Evolutionary conservation across 2,888 invertebrate genomes (phyloP), one percentile per base, ranked within the genome.

Genomic region (Eurois occulta): DNA sequence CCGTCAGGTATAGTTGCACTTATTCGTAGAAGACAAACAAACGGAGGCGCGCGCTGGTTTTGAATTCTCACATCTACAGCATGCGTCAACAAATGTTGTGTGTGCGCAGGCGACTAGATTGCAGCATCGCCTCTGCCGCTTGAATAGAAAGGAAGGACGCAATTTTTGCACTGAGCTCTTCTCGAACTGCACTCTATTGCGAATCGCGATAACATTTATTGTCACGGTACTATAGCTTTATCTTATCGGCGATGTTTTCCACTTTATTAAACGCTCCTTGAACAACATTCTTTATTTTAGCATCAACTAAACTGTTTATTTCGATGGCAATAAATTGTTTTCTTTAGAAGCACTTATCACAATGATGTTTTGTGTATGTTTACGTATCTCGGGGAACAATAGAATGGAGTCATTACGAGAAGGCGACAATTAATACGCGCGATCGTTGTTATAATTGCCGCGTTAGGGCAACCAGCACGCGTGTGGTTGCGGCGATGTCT

Each of bases 241-340:
- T 95, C 95, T 96, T 95, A 95, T 95, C 95, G 88, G 88, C 90
- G 91, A 92, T 91, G 92, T 93, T 94, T 93, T 93, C 91, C 93
- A 94, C 94, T 94, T 92, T 88, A 91, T 90, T 89, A 89, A 88
- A 85, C 87, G 84, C 90, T 91, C 89, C 92, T 94, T 92, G 91
- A 92, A 91, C 91, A 93, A 91, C 81, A 92, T 93, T 93, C 90
- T 92, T 94, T 93, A 91, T 92, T 92, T 89, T 88, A 87, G 77
- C 78, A 80, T 78, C 75, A 86, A 83, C 77, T 62, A 68, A 84
- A 60, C 68, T 87, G 52, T 83, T 87, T 88, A 79, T 83, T 80
- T 84, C 87, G 80, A 84, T 86, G 86, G 80, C 67, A 70, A 79
- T 75, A 78, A 84, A 41, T 60, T 24, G 79, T 83, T 75, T 68